Conservation (phyloP, 1,140 invertebrate genomes). For the Ceratosolen fusciceps region DNA sequence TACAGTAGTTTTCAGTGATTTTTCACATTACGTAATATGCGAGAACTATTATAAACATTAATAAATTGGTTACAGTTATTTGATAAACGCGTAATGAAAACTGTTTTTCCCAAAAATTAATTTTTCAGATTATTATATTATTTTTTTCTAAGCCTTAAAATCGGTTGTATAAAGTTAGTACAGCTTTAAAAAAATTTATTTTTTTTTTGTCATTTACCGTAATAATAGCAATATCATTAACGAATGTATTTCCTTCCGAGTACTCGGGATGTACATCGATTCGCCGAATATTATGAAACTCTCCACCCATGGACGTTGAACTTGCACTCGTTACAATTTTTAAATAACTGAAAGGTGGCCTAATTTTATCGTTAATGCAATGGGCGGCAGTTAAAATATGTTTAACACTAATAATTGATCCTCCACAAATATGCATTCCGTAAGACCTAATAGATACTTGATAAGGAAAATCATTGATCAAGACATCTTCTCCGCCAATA, state of each 20-base stretch:
- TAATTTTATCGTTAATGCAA: background rate
- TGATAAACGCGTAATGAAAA: no score
- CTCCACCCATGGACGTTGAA: background rate
- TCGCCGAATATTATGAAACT: background rate
- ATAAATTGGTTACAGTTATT: no score
- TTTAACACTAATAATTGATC: conserved; percentile 1
- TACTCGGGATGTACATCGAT: background rate
- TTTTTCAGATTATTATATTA: no score
- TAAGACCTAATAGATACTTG: conserved; percentile 14
- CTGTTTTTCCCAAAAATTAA: no score
- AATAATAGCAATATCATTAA: conserved; percentile 11
- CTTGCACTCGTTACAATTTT: conserved; percentile 2
- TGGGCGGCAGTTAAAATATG: conserved; percentile 17
- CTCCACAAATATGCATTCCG: conserved; percentile 12
- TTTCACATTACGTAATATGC: no score
- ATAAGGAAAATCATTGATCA: conserved; percentile 10
- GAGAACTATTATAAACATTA: no score
- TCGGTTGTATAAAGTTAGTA: no score
- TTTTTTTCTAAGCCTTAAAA: no score
- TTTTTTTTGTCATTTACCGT: background rate
- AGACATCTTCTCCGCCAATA: background rate
- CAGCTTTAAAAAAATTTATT: no score
- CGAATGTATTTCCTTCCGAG: background rate
- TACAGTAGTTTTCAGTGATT: no score
- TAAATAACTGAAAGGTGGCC: background rate